Percentiles rank a stretch among this genome's conserved stretches.
These are phyloP conservation scores for Phycodurus eques DNA, from an alignment of 2,113 vertebrate species.

Conservation along the genomic window DNA sequence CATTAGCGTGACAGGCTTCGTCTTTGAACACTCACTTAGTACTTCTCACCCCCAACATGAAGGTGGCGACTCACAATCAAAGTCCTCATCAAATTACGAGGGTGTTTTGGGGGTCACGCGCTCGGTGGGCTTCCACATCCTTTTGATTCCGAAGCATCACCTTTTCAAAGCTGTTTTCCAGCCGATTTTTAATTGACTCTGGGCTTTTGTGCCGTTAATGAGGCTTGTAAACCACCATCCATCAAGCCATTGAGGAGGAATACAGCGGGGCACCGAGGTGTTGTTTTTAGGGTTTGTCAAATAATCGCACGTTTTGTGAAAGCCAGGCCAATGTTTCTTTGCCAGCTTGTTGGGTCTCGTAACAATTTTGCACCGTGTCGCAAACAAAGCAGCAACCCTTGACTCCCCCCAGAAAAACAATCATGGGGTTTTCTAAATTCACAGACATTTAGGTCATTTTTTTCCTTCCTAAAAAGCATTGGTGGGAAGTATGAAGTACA, in stretches of 20 bases:
- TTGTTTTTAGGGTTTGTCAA: conserved; percentile 24
- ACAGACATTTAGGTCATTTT: conserved; percentile 8
- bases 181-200: conserved; percentile 47
- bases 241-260: conserved; percentile 19
- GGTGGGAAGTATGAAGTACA: not conserved
- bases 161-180: conserved; percentile 54
- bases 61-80: conserved; percentile 59
- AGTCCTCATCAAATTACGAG: conserved; percentile 59
- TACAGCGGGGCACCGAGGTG: conserved; percentile 17
- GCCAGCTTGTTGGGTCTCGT: conserved; percentile 31
- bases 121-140: conserved; percentile 51
- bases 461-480: not conserved
- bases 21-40: conserved; percentile 69
- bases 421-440: conserved; percentile 41
- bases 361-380: conserved; percentile 51
- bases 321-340: conserved; percentile 25
- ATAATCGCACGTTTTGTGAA: conserved; percentile 24
- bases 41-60: conserved; percentile 58
- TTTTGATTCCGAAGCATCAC: conserved; percentile 57
- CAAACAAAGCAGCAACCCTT: conserved; percentile 42
- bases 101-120: conserved; percentile 46
- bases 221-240: conserved; percentile 29
- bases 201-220: conserved; percentile 35
- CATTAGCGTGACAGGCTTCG: conserved; percentile 60
- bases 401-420: conserved; percentile 40